Evolutionary conservation across 2,113 vertebrate genomes (phyloP), one percentile per base, ranked within the genome.

Genomic region (Dasyprocta punctata): DNA sequence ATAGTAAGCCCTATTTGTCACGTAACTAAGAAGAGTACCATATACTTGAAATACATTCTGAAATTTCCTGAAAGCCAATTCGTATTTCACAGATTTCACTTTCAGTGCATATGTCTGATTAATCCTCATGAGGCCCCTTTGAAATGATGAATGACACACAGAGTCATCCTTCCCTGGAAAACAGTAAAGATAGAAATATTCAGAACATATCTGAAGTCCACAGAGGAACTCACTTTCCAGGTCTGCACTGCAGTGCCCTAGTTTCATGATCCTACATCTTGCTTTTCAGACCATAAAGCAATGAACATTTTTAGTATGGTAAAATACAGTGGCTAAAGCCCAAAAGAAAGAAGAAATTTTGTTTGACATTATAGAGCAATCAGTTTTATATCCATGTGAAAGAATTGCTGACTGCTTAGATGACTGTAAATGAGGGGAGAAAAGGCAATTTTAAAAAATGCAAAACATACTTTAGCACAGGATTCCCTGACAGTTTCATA

Each of bases 61-160:
- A 95, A 95, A 92, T 91, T 67, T 82, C 54, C 60, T 84, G 9
- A 86, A 92, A 90, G 58, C n/a, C 56, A 90, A 80, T 84, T 94
- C 30, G 12, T 12, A 89, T 80, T 86, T 94, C 75, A 83, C n/a
- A 88, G 41, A 88, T 67, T 88, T 83, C n/a, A 69, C 60, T 77
- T 93, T 96, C 85, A 91, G 52, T 80, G 4, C 19, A 56, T 38
- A 20, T 7, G 41, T 95, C 30, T 86, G 52, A 92, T 60, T 81
- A 67, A 94, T 88, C 44, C 36, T 93, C 67, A 38, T 4, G 17
- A 94, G 84, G 61, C 7, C 19, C 10, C 81, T 82, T 54, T 92
- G 87, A 93, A 86, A 86, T 86, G 60, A 92, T 61, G 16, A 81
- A 75, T 61, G 78, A 69, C 28, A 54, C 0, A 0, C 38, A 44